These are phyloP conservation scores for Sporophila hypoxantha DNA, from an alignment of 2,113 vertebrate species.

Conservation along the genomic window DNA sequence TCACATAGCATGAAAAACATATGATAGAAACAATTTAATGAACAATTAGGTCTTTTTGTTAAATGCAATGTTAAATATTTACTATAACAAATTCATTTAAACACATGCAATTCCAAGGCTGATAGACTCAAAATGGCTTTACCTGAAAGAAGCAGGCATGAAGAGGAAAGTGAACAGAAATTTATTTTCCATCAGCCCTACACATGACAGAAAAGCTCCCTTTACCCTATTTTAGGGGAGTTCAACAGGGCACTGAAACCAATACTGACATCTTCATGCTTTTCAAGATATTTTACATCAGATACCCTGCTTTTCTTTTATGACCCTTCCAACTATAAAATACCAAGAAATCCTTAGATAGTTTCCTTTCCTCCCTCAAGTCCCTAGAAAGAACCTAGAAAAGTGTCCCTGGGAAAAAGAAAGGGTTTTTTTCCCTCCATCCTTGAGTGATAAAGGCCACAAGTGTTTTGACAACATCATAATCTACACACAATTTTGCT, in stretches of 20 bases:
- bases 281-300: conserved; percentile 22
- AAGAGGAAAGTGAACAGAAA: background rate
- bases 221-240: background rate
- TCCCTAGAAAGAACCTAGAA: background rate
- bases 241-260: conserved; percentile 20
- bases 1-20: background rate
- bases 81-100: background rate
- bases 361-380: background rate
- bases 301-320: background rate
- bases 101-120: background rate
- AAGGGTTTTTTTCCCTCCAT: rapidly evolving
- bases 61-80: background rate
- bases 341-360: background rate
- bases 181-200: background rate
- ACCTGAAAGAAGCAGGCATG: background rate
- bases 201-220: background rate
- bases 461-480: background rate
- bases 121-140: background rate
- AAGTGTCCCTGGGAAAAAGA: background rate
- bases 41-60: background rate
- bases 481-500: background rate
- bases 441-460: background rate
- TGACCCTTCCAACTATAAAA: background rate
- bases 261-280: background rate
- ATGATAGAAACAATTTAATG: background rate